Evolutionary conservation across 2,888 invertebrate genomes (phyloP).

Genomic region (Mesochorus sp.): DNA sequence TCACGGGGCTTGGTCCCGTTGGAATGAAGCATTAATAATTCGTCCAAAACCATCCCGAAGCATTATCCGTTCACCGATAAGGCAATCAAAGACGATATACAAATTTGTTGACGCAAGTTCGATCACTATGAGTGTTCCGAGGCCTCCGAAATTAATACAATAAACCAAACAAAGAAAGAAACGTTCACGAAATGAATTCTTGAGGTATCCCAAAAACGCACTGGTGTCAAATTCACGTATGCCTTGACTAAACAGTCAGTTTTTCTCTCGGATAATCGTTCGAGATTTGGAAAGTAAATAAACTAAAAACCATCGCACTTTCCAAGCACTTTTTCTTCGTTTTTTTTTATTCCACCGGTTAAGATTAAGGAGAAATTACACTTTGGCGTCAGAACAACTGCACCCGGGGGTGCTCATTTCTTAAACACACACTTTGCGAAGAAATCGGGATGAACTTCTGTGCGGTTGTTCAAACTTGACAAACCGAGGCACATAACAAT

Average conservation of each 20-base stretch:
- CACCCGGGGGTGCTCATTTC: background rate
- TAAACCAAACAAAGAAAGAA: too few relatives aligned
- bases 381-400: conserved; percentile 4
- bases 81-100: background rate
- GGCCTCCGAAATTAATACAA: too few relatives aligned
- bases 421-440: background rate
- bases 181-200: too few relatives aligned
- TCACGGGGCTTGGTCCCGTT: background rate
- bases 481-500: background rate
- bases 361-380: conserved; percentile 1
- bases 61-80: background rate
- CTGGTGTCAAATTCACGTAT: too few relatives aligned
- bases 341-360: too few relatives aligned
- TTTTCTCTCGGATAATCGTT: background rate
- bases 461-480: background rate
- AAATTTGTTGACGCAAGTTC: too few relatives aligned
- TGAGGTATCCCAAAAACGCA: too few relatives aligned
- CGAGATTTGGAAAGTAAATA: background rate
- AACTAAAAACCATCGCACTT: conserved; percentile 25
- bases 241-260: too few relatives aligned
- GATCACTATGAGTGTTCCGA: too few relatives aligned
- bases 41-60: conserved; percentile 10
- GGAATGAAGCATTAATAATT: background rate
- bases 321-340: background rate
- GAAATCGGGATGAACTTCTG: too few relatives aligned